These are phyloP conservation scores for Nasonia vitripennis DNA, from an alignment of 1,140 invertebrate species.

Conservation along the genomic window DNA sequence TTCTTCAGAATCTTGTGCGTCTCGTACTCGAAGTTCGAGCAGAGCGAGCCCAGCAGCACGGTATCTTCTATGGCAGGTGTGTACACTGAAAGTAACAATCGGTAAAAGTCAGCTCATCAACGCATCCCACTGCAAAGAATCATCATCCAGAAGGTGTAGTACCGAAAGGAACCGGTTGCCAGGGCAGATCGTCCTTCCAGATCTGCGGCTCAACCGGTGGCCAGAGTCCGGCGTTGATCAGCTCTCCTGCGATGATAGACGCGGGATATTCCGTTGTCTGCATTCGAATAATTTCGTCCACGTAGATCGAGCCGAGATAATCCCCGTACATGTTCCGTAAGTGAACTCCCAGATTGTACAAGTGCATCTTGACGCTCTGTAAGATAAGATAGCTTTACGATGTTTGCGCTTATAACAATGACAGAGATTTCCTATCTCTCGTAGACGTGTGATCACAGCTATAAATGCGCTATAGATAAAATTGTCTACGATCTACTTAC, in stretches of 20 bases:
- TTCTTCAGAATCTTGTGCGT: slow-evolving; percentile 48
- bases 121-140: not conserved
- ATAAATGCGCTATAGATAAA: not conserved
- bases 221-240: slow-evolving; percentile 76
- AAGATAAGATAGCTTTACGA: not conserved
- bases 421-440: not conserved
- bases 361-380: slow-evolving; percentile 59
- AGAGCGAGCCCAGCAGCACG: slow-evolving; percentile 64
- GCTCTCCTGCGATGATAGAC: slow-evolving; percentile 77
- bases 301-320: slow-evolving; percentile 64
- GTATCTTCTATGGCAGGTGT: slow-evolving; percentile 53
- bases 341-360: slow-evolving; percentile 64
- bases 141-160: slow-evolving; percentile 1
- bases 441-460: not conserved
- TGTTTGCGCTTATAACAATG: not conserved
- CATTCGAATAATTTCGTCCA: slow-evolving; percentile 67
- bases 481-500: slow-evolving; percentile 53
- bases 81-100: slow-evolving; percentile 59
- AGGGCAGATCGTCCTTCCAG: slow-evolving; percentile 71
- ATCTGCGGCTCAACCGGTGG: slow-evolving; percentile 68
- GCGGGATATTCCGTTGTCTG: slow-evolving; percentile 74
- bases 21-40: slow-evolving; percentile 62
- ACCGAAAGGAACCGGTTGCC: slow-evolving; percentile 78
- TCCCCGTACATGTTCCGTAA: slow-evolving; percentile 62
- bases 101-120: not conserved